Evolutionary conservation across 2,888 invertebrate genomes (phyloP), one percentile per base, ranked within the genome.

Genomic region (Himalopsyche anomala): DNA sequence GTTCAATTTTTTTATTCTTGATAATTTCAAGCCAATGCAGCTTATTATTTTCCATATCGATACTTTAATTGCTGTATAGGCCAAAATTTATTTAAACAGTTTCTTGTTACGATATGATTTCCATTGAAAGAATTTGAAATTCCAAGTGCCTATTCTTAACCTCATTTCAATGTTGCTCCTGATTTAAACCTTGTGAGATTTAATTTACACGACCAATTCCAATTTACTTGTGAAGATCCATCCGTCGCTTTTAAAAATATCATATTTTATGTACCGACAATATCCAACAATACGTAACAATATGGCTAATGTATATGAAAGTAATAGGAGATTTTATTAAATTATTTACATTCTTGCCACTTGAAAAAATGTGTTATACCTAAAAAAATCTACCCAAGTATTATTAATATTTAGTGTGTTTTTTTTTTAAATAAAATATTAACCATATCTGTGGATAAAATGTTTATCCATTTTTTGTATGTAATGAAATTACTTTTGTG

Each of bases 401-500:
- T 62, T 62, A 62, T 62, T 62, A 62, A 19, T 62, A 28, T 62
- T 62, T 62, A 62, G 28, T 51, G 51, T 51, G 51, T 51, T 51
- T 51, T 51, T 38, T 79, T 38, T 38, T 79, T 40, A 40, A 80
- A 5, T 19, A 36, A 36, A 80, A 28, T 36, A n/a, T 80, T n/a
- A 15, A 80, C 42, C 42, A 36, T 40, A 80, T 80, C 42, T 15
- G 42, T 28, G 38, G 28, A 74, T 80, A 80, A 80, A 80, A 38
- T 9, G 80, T 80, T 19, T 40, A 80, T 80, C 42, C 17, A 40
- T n/a, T 80, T 28, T 80, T 38, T 74, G 38, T 80, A 80, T 3
- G 42, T 80, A 5, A 80, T 38, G 9, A 80, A 28, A 28, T 80
- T 40, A 80, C 8, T 80, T 80, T 80, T 40, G 38, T 80, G 36